Conservation (phyloP, 2,888 invertebrate genomes). For the Sycophila texana region DNA sequence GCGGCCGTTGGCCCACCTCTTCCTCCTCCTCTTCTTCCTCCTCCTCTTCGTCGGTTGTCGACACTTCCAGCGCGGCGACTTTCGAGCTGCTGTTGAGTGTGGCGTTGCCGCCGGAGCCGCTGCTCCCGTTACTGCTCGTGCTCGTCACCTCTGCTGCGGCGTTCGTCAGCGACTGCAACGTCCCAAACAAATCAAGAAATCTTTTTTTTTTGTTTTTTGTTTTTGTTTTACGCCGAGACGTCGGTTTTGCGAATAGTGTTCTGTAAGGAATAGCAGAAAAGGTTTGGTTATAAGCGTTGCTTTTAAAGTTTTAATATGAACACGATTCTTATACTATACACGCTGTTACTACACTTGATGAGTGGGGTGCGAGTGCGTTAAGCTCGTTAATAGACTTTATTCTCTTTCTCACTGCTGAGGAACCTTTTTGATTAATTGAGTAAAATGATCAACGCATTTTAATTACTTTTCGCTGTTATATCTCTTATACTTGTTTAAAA, state of each 20-base stretch:
- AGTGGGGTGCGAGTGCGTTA: background rate
- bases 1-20: slow-evolving; percentile 78
- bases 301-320: background rate
- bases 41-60: slow-evolving; percentile 54
- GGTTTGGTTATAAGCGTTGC: slow-evolving; percentile 10
- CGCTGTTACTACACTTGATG: slow-evolving; percentile 20
- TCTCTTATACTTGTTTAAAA: too few relatives aligned
- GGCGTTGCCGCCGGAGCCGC: slow-evolving; percentile 67
- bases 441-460: too few relatives aligned
- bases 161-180: slow-evolving; percentile 57
- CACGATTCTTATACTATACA: slow-evolving; percentile 16
- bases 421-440: too few relatives aligned
- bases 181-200: slow-evolving; percentile 54
- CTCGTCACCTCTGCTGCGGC: slow-evolving; percentile 38
- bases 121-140: slow-evolving; percentile 15
- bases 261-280: slow-evolving; percentile 55
- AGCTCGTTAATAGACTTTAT: too few relatives aligned
- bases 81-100: slow-evolving; percentile 73
- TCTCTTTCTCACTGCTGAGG: too few relatives aligned
- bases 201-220: slow-evolving; percentile 39
- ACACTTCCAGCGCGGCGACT: slow-evolving; percentile 68
- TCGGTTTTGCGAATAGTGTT: slow-evolving; percentile 40
- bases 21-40: slow-evolving; percentile 67
- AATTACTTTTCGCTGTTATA: too few relatives aligned
- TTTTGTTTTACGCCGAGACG: slow-evolving; percentile 52